Conservation (phyloP, 2,888 invertebrate genomes). For the Anthoptus insignis region DNA sequence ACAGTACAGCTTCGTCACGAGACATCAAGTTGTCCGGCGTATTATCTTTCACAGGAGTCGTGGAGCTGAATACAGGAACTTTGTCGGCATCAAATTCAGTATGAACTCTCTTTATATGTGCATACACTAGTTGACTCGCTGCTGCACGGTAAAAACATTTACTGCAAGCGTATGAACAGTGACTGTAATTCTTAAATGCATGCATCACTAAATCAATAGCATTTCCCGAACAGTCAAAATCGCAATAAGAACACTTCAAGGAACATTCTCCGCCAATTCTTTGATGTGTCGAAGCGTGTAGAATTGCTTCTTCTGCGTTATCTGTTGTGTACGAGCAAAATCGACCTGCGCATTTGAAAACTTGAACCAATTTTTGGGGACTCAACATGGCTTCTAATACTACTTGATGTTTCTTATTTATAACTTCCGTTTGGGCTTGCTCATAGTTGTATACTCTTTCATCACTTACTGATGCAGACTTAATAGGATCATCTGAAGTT, state of each 20-base stretch:
- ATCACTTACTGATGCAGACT: conserved; percentile 42
- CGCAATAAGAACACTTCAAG: conserved; percentile 88
- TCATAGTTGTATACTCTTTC: conserved; percentile 62
- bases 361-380: conserved; percentile 73
- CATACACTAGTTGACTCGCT: conserved; percentile 86
- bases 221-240: conserved; percentile 67
- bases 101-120: conserved; percentile 84
- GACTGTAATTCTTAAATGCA: conserved; percentile 87
- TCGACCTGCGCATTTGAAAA: conserved; percentile 78
- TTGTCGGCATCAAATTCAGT: conserved; percentile 44
- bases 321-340: conserved; percentile 75
- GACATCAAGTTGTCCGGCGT: conserved; percentile 55
- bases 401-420: conserved; percentile 70
- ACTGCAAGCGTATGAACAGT: conserved; percentile 88
- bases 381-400: conserved; percentile 81
- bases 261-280: conserved; percentile 71
- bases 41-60: conserved; percentile 49
- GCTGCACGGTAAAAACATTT: conserved; percentile 90
- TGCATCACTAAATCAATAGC: conserved; percentile 84
- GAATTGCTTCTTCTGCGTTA: conserved; percentile 66
- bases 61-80: conserved; percentile 50
- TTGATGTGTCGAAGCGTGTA: conserved; percentile 74
- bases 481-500: conserved; percentile 48
- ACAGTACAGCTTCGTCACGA: conserved; percentile 68
- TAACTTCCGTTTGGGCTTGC: conserved; percentile 67